phyloP scores from a whole-genome alignment of 1,140 invertebrate genomes.

The Chrysoperla carnea region DNA sequence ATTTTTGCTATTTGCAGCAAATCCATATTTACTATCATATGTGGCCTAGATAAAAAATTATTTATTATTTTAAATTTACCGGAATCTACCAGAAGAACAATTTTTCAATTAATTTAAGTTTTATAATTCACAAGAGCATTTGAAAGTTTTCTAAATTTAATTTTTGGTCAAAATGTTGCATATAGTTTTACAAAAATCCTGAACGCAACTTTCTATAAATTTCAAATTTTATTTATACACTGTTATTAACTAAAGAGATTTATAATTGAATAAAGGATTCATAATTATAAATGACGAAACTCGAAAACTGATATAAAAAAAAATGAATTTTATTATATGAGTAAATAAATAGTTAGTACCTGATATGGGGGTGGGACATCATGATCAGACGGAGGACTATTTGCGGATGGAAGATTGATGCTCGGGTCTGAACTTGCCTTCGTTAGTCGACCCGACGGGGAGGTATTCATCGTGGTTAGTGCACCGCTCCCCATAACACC shows the following conservation, averaged over 20 bases:
- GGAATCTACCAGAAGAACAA: too few species aligned
- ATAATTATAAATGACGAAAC: too few species aligned
- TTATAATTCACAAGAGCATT: too few species aligned
- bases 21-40: background rate
- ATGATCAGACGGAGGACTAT: slow-evolving; percentile 30
- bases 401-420: slow-evolving; percentile 46
- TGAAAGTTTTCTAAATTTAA: too few species aligned
- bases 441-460: slow-evolving; percentile 37
- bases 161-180: too few species aligned
- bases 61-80: background rate
- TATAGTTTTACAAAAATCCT: too few species aligned
- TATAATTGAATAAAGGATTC: too few species aligned
- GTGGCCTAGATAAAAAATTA: background rate
- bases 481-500: slow-evolving; percentile 4
- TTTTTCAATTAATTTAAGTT: too few species aligned
- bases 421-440: slow-evolving; percentile 82
- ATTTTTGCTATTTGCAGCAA: background rate
- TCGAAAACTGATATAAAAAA: background rate
- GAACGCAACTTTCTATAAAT: too few species aligned
- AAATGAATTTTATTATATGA: background rate
- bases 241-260: too few species aligned
- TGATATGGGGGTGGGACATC: slow-evolving; percentile 61
- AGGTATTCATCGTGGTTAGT: slow-evolving; percentile 25
- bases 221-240: too few species aligned
- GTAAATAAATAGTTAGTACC: slow-evolving; percentile 23